Percentiles rank a stretch among this genome's conserved stretches.
Conservation (phyloP, 2,888 invertebrate species). For the Drosophila anomalata region DNA sequence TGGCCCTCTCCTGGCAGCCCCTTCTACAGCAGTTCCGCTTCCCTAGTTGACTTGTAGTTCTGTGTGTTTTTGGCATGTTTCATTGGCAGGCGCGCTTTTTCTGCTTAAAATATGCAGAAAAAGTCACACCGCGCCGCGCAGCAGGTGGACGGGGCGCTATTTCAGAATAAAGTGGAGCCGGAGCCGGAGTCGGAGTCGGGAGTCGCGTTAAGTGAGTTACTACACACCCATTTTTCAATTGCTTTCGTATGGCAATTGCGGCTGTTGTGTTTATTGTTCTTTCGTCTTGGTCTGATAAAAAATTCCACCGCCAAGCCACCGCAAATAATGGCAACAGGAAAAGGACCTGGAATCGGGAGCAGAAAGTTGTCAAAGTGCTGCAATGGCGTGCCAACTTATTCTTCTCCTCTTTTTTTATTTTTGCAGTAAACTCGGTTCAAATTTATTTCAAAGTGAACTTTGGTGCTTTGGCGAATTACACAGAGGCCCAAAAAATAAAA, state of each 20-base stretch:
- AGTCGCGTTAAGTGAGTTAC: slow-evolving; percentile 9
- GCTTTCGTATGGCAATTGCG: slow-evolving; percentile 40
- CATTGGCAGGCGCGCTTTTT: slow-evolving; percentile 63
- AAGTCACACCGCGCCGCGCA: slow-evolving; percentile 64
- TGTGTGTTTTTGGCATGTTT: slow-evolving; percentile 72
- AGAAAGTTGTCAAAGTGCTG: slow-evolving; percentile 41
- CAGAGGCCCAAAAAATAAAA: not conserved
- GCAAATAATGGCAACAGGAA: slow-evolving; percentile 6
- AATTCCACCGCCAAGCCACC: not conserved
- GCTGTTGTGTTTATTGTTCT: slow-evolving; percentile 50
- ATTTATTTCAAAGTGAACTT: slow-evolving; percentile 49
- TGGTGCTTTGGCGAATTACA: not conserved
- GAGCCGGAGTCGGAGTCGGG: not conserved
- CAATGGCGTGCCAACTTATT: slow-evolving; percentile 38
- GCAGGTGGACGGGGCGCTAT: slow-evolving; percentile 57
- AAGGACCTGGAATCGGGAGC: not conserved
- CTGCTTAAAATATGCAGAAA: slow-evolving; percentile 62
- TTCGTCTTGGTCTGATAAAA: slow-evolving; percentile 36
- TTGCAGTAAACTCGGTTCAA: slow-evolving; percentile 56
- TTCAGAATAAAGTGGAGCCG: too few relatives aligned
- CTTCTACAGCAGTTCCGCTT: not conserved
- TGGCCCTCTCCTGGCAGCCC: slow-evolving; percentile 2
- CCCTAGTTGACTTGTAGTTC: slow-evolving; percentile 47
- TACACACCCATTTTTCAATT: slow-evolving; percentile 61
- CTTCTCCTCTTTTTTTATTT: slow-evolving; percentile 17